Conservation (phyloP, 2,797 vertebrate genomes). For the Tadarida brasiliensis region DNA sequence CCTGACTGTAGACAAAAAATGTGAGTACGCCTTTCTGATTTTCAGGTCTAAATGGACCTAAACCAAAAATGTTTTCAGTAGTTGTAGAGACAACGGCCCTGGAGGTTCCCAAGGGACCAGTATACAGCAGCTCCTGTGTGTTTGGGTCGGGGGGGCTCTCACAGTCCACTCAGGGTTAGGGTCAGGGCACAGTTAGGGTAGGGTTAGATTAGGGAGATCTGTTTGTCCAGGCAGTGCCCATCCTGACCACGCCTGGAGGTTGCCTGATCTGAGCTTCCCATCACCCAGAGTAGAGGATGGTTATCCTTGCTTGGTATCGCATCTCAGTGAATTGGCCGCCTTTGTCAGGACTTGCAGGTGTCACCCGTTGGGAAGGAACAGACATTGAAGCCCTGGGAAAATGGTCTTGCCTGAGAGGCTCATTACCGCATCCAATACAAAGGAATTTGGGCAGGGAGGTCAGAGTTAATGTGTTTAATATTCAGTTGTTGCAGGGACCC, state of each 20-base stretch:
- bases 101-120: neutral
- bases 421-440: constrained; percentile 44
- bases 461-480: constrained; percentile 76
- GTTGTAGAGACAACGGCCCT: neutral
- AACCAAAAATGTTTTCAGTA: neutral
- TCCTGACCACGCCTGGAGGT: neutral
- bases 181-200: neutral
- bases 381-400: constrained; percentile 35
- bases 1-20: neutral
- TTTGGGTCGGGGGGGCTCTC: neutral
- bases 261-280: neutral
- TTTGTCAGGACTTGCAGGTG: neutral
- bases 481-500: constrained; percentile 81
- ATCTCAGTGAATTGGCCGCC: constrained; percentile 40
- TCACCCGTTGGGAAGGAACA: constrained; percentile 26
- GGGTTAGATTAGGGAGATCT: neutral
- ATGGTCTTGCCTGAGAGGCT: constrained; percentile 62
- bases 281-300: neutral
- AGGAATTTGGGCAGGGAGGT: constrained; percentile 67
- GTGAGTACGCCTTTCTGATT: neutral
- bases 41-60: neutral
- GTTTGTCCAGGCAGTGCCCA: neutral
- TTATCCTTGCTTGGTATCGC: neutral
- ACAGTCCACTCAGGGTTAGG: neutral
- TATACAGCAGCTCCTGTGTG: neutral